Evolutionary conservation across 2,113 vertebrate genomes (phyloP).

Genomic region (Corythoichthys haematopterus): DNA sequence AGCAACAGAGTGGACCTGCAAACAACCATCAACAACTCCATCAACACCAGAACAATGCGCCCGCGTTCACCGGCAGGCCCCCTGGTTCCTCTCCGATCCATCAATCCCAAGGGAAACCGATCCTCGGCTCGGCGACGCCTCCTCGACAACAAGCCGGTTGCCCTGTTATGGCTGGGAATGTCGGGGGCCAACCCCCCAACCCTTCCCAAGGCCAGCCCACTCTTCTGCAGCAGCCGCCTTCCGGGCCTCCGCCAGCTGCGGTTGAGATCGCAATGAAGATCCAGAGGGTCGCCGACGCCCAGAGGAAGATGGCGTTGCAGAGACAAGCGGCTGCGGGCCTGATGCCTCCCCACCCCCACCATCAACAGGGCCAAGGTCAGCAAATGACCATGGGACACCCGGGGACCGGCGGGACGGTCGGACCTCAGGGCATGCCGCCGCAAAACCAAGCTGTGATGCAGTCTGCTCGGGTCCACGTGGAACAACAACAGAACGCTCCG

Average conservation of each 20-base stretch:
- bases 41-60: conserved; percentile 76
- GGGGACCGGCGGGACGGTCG: conserved; percentile 62
- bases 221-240: conserved; percentile 63
- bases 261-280: conserved; percentile 98
- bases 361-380: conserved; percentile 78
- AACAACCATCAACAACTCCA: conserved; percentile 70
- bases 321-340: conserved; percentile 75
- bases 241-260: conserved; percentile 90
- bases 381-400: conserved; percentile 82
- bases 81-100: conserved; percentile 81
- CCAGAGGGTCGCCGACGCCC: conserved; percentile 90
- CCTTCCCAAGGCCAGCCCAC: conserved; percentile 45
- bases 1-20: conserved; percentile 43
- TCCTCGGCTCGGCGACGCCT: conserved; percentile 83
- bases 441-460: conserved; percentile 64
- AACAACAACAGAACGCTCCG: conserved; percentile 54
- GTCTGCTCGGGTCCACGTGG: conserved; percentile 61
- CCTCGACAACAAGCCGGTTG: conserved; percentile 76
- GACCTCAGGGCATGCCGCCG: conserved; percentile 70
- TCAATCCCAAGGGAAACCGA: conserved; percentile 89
- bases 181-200: conserved; percentile 70
- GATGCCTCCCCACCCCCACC: conserved; percentile 76
- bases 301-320: conserved; percentile 92
- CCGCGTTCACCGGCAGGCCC: conserved; percentile 74
- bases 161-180: conserved; percentile 75